Base-by-base conservation (phyloP, 2,113 vertebrate genomes). In the Pyxicephalus adspersus region DNA sequence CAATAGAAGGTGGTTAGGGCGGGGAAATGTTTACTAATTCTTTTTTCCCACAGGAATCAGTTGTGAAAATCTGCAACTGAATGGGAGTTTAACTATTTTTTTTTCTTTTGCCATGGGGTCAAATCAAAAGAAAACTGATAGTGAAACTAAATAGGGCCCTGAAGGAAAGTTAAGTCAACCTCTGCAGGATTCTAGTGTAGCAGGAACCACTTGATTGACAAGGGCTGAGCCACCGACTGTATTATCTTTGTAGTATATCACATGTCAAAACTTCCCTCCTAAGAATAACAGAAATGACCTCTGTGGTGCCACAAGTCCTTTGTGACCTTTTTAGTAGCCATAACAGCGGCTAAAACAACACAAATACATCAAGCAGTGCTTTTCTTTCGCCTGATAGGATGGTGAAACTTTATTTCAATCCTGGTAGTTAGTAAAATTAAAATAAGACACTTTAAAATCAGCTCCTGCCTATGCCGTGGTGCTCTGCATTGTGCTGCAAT, bases 281-380 rank as follows among this genome's bases (percentile, higher is more conserved):
- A 88, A 89, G 84, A 90, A 91, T 89, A 89, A 90, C 85, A 89
- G 89, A 92, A 91, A 83, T 90, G 89, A 89, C 85, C 83, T 90
- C 90, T 88, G 65, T 73, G 77, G 85, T 90, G 84, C 89, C 85
- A 75, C 52, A 89, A 86, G 80, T 88, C 81, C 83, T 88, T 87
- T 84, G 85, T 77, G 83, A 93, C 91, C 91, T 92, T 90, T 87
- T 91, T 90, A 87, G 89, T 91, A 91, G 90, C 91, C 91, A 92
- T 93, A 93, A 92, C 91, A 93, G 89, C 92, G 88, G 87, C 87
- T 90, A 86, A 88, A 90, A 90, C 85, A 92, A 90, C 86, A 90
- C 86, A 85, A 78, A 87, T 84, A 86, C 84, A 83, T 85, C 75
- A 86, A 86, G 31, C 4, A 68, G 50, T 75, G 67, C 83, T 16